Conservation (phyloP, 1,140 invertebrate genomes). For the Bactericera cockerelli region DNA sequence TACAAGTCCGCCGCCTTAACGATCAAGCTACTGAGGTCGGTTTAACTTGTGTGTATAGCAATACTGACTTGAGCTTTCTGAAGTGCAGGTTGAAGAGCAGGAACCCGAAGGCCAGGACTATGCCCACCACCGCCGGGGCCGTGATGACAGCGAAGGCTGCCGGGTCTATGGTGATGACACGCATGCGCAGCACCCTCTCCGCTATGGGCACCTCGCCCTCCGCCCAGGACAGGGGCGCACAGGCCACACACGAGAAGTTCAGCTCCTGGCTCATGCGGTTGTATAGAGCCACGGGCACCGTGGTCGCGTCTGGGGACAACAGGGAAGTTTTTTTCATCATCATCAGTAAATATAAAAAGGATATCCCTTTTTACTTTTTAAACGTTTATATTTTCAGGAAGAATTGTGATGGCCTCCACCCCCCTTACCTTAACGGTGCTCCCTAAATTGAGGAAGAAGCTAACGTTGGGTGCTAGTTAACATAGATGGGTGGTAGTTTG, state of each 20-base stretch:
- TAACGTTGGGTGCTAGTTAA: too few species aligned
- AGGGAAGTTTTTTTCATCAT: too few species aligned
- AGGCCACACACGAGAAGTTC: constrained; percentile 52
- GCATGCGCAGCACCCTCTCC: constrained; percentile 47
- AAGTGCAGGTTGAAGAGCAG: constrained; percentile 76
- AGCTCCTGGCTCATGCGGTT: constrained; percentile 45
- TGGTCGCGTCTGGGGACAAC: constrained; percentile 41
- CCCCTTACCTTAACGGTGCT: too few species aligned
- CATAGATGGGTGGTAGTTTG: too few species aligned
- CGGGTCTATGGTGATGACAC: constrained; percentile 56
- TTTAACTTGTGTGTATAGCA: too few species aligned
- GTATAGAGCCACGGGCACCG: constrained; percentile 56
- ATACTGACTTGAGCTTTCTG: constrained; percentile 65
- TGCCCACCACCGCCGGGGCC: constrained; percentile 52
- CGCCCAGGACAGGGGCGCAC: constrained; percentile 52
- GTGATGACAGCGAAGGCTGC: constrained; percentile 52
- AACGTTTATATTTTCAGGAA: too few species aligned
- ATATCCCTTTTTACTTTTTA: too few species aligned
- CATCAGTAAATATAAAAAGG: too few species aligned
- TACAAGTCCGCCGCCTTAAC: too few species aligned
- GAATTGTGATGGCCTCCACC: too few species aligned
- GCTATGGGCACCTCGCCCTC: constrained; percentile 60
- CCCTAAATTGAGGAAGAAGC: too few species aligned
- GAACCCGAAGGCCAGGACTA: constrained; percentile 59
- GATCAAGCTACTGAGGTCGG: too few species aligned